These are phyloP conservation scores for Chaenogobius annularis DNA, from an alignment of 2,113 vertebrate genomes.

Conservation along the genomic window DNA sequence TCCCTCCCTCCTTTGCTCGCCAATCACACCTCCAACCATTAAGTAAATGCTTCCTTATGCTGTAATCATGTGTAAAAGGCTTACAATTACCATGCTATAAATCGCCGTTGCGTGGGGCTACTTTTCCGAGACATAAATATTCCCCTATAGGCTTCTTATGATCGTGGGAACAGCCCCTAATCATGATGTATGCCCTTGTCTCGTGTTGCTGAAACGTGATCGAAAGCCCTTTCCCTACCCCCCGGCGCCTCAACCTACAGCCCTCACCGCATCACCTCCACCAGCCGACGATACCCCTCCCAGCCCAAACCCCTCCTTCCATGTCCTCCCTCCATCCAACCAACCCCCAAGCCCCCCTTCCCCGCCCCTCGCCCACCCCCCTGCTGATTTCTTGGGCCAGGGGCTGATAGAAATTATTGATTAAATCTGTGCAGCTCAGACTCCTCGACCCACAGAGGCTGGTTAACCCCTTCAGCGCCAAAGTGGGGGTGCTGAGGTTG, in stretches of 20 bases:
- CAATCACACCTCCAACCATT: conserved; percentile 67
- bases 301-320: conserved; percentile 43
- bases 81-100: conserved; percentile 79
- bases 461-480: conserved; percentile 79
- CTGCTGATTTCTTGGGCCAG: conserved; percentile 83
- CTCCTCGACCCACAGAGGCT: conserved; percentile 81
- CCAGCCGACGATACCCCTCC: conserved; percentile 26
- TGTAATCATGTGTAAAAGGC: conserved; percentile 82
- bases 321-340: conserved; percentile 42
- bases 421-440: conserved; percentile 85
- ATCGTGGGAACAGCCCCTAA: conserved; percentile 81
- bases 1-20: conserved; percentile 37
- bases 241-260: conserved; percentile 63
- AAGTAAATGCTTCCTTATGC: conserved; percentile 80
- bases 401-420: conserved; percentile 92
- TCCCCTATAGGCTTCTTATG: conserved; percentile 78
- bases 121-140: conserved; percentile 75
- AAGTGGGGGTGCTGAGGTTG: conserved; percentile 26
- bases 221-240: conserved; percentile 77
- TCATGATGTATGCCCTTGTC: conserved; percentile 81
- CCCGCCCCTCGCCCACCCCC: conserved; percentile 58
- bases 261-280: conserved; percentile 42
- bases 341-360: not conserved
- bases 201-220: conserved; percentile 81
- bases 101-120: conserved; percentile 54